Evolutionary conservation across 2,888 invertebrate species (phyloP).

Genomic region (Pollenia labialis): DNA sequence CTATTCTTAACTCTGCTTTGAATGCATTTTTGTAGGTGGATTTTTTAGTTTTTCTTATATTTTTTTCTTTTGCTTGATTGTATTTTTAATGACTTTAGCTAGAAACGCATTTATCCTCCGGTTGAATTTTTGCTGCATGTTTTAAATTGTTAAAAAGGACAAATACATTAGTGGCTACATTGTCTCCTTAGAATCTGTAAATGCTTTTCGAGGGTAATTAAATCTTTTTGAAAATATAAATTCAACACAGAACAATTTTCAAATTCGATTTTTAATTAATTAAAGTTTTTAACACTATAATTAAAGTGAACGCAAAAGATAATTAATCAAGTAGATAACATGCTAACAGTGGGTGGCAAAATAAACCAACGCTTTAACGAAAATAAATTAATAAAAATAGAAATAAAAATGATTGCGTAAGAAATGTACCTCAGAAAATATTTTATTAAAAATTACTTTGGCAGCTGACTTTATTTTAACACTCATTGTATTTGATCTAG

Average conservation of each 20-base stretch:
- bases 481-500: constrained; percentile 12
- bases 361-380: neutral
- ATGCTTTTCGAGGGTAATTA: neutral
- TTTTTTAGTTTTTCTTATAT: neutral
- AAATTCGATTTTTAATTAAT: constrained; percentile 6
- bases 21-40: neutral
- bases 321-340: constrained; percentile 21
- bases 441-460: too few species aligned
- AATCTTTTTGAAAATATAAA: neutral
- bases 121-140: constrained; percentile 15
- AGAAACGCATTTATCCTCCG: constrained; percentile 27
- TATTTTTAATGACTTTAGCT: constrained; percentile 4
- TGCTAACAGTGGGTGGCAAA: constrained; percentile 1
- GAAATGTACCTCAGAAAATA: too few species aligned
- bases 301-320: neutral
- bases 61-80: neutral
- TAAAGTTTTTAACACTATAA: constrained; percentile 39
- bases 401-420: too few species aligned
- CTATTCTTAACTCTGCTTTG: neutral
- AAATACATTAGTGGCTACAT: neutral
- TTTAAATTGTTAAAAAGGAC: constrained; percentile 27
- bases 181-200: neutral
- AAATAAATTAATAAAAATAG: too few species aligned
- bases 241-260: neutral
- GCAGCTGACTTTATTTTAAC: too few species aligned